Base-by-base conservation (phyloP, 92 coral and sea anemone species). In the Epizoanthus ramosus region DNA sequence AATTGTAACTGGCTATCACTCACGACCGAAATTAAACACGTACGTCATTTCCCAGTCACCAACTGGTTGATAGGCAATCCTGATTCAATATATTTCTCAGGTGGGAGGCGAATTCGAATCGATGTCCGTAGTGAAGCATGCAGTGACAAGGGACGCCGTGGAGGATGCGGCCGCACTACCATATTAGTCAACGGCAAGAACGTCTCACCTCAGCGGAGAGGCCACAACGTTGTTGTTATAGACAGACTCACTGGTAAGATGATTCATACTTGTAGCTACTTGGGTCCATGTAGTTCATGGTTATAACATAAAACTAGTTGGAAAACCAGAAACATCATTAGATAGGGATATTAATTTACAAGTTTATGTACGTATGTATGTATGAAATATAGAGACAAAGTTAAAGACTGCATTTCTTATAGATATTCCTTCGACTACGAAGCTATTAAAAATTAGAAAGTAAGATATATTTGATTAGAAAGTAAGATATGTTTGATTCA, bases 191-290 rank as follows among this genome's bases (percentile, higher is more conserved):
- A 77, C 57, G 82, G 82, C 31, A 22, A 57, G 24, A 61, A 77
- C 59, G 60, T 61, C 10, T 77, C 82, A 4, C 82, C 58, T n/a
- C 56, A 60, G 19, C 63, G 63, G 57, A 61, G 68, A 23, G 82
- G 82, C n/a, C 71, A 77, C 43, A 77, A 60, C 16, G 82, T 77
- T 77, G 71, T 77, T 39, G 82, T 77, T 61, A 8, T 77, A 33
- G 82, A 77, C 71, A 39, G 25, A 4, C 14, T 6, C 23, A 61
- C 50, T 45, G 82, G 82, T 77, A 77, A 22, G 58, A 60, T 2
- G 7, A 33, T 15, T 5, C 4, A 7, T 47, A 28, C 31, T 28
- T 28, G 31, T 0, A 28, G 31, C 31, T 6, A 37, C 6, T 37
- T 37, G 43, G 43, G 43, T 28, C 43, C 43, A 37, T 37, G 5